These are phyloP conservation scores for Gobius niger DNA, from an alignment of 2,113 vertebrate species.

Conservation along the genomic window DNA sequence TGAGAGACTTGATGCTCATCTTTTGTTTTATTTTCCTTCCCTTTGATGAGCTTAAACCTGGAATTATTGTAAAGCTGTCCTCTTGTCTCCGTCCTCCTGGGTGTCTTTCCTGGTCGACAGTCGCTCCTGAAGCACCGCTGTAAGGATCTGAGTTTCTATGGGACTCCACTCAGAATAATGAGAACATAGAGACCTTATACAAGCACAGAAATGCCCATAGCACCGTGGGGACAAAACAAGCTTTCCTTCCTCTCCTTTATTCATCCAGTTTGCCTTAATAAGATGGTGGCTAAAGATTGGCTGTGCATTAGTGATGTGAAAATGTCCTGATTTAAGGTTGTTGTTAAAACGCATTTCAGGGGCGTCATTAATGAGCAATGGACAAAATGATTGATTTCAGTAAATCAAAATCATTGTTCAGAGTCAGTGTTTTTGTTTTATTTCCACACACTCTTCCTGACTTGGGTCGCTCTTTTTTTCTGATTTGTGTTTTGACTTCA, in stretches of 20 bases:
- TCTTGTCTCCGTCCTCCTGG: conserved; percentile 19
- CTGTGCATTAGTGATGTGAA: background rate
- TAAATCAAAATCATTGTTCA: no score
- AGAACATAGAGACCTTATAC: conserved; percentile 41
- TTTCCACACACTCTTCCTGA: no score
- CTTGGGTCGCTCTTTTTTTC: no score
- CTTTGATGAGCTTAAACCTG: conserved; percentile 10
- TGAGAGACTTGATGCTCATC: conserved; percentile 9
- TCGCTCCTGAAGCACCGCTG: background rate
- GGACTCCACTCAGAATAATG: conserved; percentile 49
- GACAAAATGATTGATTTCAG: no score
- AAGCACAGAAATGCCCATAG: conserved; percentile 31
- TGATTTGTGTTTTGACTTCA: no score
- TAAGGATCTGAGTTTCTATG: conserved; percentile 18
- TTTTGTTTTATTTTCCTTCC: conserved; percentile 4
- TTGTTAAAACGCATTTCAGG: no score
- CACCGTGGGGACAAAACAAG: conserved; percentile 31
- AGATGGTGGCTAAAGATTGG: background rate
- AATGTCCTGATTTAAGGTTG: background rate
- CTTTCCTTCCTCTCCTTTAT: conserved; percentile 25
- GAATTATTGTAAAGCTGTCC: conserved; percentile 14
- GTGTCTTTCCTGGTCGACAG: conserved; percentile 15
- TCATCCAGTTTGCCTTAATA: conserved; percentile 13
- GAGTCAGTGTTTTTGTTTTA: no score
- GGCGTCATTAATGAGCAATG: no score